phyloP scores from a whole-genome alignment of 1,140 invertebrate genomes.

The Neelides sp. region DNA sequence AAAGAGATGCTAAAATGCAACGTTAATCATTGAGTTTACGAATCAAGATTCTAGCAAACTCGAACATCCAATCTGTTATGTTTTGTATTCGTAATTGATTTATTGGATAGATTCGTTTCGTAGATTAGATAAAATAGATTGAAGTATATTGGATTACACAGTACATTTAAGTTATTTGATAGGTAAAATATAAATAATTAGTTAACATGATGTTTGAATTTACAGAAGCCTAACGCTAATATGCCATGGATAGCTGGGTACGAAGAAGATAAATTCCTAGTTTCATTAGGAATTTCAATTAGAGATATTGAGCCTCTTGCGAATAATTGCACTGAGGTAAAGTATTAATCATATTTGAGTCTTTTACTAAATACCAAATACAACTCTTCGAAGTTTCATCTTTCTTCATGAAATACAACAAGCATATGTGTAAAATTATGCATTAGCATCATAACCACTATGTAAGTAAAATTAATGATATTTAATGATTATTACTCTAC shows the following conservation, averaged over 20 bases:
- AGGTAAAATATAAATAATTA: not conserved
- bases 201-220: conserved; percentile 2
- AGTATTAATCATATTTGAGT: not conserved
- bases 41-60: too few relatives aligned
- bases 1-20: too few relatives aligned
- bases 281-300: conserved; percentile 37
- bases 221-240: conserved; percentile 37
- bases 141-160: too few relatives aligned
- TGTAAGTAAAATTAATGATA: not conserved
- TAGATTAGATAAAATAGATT: too few relatives aligned
- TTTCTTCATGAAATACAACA: not conserved
- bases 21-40: too few relatives aligned
- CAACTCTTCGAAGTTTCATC: not conserved
- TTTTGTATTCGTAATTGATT: too few relatives aligned
- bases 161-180: not conserved
- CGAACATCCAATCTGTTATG: too few relatives aligned
- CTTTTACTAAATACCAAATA: not conserved
- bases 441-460: not conserved
- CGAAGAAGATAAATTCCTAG: conserved; percentile 45
- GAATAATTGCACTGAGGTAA: conserved; percentile 39
- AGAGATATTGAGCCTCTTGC: conserved; percentile 44
- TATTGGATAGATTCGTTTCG: too few relatives aligned
- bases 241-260: conserved; percentile 41
- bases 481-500: too few relatives aligned
- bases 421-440: not conserved